Evolutionary conservation across 23 tunicate genomes (phyloP), one percentile per base, ranked within the genome.

Genomic region (Aplidium turbinatum): DNA sequence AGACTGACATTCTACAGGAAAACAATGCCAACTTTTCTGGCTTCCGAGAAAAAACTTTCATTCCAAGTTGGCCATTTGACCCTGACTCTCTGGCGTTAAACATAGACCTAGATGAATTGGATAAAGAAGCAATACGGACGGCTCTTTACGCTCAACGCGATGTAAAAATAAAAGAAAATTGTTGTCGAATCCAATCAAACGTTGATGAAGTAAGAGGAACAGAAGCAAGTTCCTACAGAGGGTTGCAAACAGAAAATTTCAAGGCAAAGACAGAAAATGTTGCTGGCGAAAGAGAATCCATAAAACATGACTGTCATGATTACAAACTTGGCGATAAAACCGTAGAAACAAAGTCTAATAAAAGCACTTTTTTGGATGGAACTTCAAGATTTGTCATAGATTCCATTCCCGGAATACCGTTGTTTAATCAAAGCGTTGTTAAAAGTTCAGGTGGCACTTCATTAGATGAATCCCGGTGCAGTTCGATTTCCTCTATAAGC

Each of bases 51-150:
- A n/a, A n/a, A n/a, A n/a, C n/a, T n/a, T 88, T 75, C 36, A 76
- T 88, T 29, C 96, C 96, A 4, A 88, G 96, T 34, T 88, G 96
- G 96, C 96, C 96, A 21, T 88, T 88, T 38, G 80, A 88, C 61
- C 83, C 96, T 1, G 79, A 74, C 13, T 68, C 86, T 33, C 18
- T 88, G 27, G 80, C 85, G 11, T 11, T 18, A 16, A 75, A 31
- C 1, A 28, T 34, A 6, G 78, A 88, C 0, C 54, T 88, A 22
- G 87, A 88, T 50, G 87, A 81, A 33, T 54, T 79, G n/a, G 96
- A 88, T 31, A 69, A 33, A 24, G 86, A 68, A 32, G 93, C 93
- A 21, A 72, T 86, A 3, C 36, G 57, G 31, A 85, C 84, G 13
- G 93, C 93, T 3, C 57, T 86, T 36, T 28, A 39, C 18, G 93